Conservation (phyloP, 2,113 vertebrate species). For the Xenopus borealis region DNA sequence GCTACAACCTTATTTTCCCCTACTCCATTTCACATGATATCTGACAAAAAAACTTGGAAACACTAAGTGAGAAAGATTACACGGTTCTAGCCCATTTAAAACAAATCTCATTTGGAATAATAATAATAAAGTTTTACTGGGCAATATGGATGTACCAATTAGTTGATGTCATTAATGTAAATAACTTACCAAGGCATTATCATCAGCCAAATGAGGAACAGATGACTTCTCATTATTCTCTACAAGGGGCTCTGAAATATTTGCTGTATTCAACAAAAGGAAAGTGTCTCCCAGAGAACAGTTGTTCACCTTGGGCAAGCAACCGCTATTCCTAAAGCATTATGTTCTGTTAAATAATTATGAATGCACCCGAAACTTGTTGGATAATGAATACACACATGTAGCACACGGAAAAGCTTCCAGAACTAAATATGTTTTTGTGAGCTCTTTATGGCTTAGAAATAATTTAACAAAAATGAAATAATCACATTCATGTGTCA, state of each 20-base stretch:
- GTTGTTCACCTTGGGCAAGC: slow-evolving; percentile 77
- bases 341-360: too few species aligned
- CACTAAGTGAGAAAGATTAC: slow-evolving; percentile 19
- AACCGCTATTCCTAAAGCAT: slow-evolving; percentile 72
- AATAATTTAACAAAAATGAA: too few species aligned
- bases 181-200: slow-evolving; percentile 43
- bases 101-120: slow-evolving; percentile 35
- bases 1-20: too few species aligned
- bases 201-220: slow-evolving; percentile 34
- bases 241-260: slow-evolving; percentile 28
- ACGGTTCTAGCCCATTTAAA: background rate
- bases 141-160: slow-evolving; percentile 41
- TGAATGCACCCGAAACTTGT: too few species aligned
- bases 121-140: slow-evolving; percentile 44
- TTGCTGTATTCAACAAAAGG: slow-evolving; percentile 68
- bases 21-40: background rate
- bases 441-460: too few species aligned
- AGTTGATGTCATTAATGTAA: slow-evolving; percentile 35
- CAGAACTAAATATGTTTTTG: too few species aligned
- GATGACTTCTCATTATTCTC: slow-evolving; percentile 40
- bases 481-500: too few species aligned
- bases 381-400: too few species aligned
- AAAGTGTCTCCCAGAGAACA: slow-evolving; percentile 88
- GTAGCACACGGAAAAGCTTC: too few species aligned
- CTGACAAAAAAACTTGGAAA: background rate